Percentiles rank a stretch among this genome's conserved stretches.
These are phyloP conservation scores for Tupaia chinensis DNA, from an alignment of 2,113 vertebrate species.

Conservation along the genomic window DNA sequence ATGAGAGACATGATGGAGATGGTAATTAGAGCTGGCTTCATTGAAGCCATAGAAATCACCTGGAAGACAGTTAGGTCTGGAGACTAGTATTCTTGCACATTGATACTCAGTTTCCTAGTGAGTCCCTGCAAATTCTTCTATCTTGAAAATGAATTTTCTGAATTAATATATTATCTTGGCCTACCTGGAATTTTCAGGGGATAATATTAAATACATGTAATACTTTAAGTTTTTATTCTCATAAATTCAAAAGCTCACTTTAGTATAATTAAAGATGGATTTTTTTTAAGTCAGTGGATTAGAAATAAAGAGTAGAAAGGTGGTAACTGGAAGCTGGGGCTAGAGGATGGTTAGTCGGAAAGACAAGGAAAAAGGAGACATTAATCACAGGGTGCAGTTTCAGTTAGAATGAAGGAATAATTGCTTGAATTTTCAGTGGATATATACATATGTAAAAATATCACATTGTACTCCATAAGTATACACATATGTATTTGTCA, in stretches of 20 bases:
- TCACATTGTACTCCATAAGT: background rate
- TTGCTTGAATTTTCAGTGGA: background rate
- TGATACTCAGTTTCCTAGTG: background rate
- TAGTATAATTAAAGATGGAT: background rate
- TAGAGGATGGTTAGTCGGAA: no score
- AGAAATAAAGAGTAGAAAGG: background rate
- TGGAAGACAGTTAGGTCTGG: background rate
- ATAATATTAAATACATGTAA: background rate
- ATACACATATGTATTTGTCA: background rate
- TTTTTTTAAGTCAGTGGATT: background rate
- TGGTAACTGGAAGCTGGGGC: background rate
- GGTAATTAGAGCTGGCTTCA: background rate
- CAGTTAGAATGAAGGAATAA: background rate
- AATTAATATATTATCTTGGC: background rate
- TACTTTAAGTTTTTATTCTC: background rate
- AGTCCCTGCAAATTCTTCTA: background rate
- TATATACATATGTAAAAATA: background rate
- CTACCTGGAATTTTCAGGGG: background rate
- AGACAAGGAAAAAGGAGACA: background rate
- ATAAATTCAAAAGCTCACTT: background rate
- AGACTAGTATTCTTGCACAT: background rate
- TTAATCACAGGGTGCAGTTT: background rate
- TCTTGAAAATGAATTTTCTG: background rate
- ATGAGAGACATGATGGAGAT: background rate
- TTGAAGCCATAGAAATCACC: background rate